A percentile compares a stretch with the other conserved stretches of the same genome.
phyloP scores from a whole-genome alignment of 2,888 invertebrate species.

The Athrips mouffetella region DNA sequence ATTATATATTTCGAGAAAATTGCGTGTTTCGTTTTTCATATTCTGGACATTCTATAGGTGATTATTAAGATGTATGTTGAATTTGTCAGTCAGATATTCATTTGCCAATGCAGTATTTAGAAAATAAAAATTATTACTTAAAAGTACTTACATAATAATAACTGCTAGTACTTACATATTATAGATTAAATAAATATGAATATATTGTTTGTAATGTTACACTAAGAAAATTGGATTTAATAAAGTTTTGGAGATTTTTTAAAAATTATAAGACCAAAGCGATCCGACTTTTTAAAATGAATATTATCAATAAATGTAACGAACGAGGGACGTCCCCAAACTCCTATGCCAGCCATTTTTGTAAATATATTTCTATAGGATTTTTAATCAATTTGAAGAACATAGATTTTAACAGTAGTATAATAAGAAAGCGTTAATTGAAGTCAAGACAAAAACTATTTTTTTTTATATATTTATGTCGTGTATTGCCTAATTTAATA shows the following conservation, averaged over 20 bases:
- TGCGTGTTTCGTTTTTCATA: too few relatives aligned
- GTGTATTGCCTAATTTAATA: neutral
- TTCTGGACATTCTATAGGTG: too few relatives aligned
- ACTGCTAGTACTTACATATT: too few relatives aligned
- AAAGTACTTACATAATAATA: too few relatives aligned
- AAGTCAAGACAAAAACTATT: neutral
- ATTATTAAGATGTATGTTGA: too few relatives aligned
- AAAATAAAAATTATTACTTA: too few relatives aligned
- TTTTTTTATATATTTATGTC: neutral
- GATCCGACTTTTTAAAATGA: conserved; percentile 7
- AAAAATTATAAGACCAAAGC: conserved; percentile 1
- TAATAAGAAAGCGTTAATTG: neutral
- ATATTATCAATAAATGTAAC: conserved; percentile 51
- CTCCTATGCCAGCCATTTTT: conserved; percentile 45
- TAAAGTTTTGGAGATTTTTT: neutral
- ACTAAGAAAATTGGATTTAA: neutral
- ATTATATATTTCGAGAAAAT: too few relatives aligned
- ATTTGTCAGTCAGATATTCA: too few relatives aligned
- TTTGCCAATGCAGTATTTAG: neutral
- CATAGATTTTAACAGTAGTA: conserved; percentile 23
- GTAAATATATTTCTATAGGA: conserved; percentile 55
- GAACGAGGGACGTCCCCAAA: conserved; percentile 40
- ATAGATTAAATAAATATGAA: neutral
- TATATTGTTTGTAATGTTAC: neutral
- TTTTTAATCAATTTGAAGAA: conserved; percentile 40